Evolutionary conservation across 2,113 vertebrate genomes (phyloP), one percentile per base, ranked within the genome.

Genomic region (Capreolus pygargus): DNA sequence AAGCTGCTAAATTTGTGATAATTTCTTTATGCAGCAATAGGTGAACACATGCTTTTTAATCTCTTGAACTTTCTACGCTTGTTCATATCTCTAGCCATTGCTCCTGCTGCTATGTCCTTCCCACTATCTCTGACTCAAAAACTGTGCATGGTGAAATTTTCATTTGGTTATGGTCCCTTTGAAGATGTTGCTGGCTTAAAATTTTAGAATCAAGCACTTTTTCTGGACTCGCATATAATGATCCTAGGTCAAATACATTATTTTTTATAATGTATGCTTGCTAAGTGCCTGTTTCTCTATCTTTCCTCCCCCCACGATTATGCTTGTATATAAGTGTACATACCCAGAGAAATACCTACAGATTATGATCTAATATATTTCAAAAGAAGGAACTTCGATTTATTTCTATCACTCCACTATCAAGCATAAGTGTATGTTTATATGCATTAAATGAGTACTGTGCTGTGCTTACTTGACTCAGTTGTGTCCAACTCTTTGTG

Each of bases 71-170:
- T 19, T 52, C 2, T 7, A 64, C 8, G 5, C 25, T 55, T 14
- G 3, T 23, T n/a, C 23, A 33, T 10, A 28, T 47, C 8, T 36
- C 33, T 60, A 52, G 10, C 16, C 33, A 61, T 21, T 25, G 13
- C 36, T 43, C 9, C 47, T 27, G 9, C 21, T 60, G 4, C 25
- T 78, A 0, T 52, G 14, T 90, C 15, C n/a, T 33, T n/a, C 61
- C 3, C 2, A 74, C 4, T 30, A 23, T n/a, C 23, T 17, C 25
- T 60, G 61, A 52, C 33, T 70, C 23, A 67, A 86, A 33, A 43
- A 33, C 0, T 16, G 1, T 30, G 6, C 1, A 0, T 36, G 1
- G 39, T 55, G 45, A 83, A 43, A 28, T 28, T 55, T 81, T 19
- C 14, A 45, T 10, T 47, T 39, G 7, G 7, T 36, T 55, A 39